Conservation (phyloP, 2,888 invertebrate genomes). For the Hipparchia sbordonii region DNA sequence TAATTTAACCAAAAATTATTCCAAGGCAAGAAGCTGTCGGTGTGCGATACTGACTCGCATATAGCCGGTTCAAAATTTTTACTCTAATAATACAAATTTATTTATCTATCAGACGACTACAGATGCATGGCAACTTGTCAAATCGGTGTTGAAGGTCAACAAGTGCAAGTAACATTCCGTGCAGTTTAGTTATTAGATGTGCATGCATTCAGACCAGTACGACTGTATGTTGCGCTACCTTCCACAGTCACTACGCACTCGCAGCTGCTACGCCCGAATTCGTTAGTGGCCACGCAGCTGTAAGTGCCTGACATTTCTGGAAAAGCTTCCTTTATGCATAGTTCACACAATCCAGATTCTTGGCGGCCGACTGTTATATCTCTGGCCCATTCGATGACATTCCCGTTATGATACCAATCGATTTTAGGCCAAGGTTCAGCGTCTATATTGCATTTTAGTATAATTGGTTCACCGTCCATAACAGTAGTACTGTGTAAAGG, state of each 20-base stretch:
- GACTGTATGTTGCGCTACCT: conserved; percentile 82
- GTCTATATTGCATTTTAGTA: conserved; percentile 87
- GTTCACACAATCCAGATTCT: conserved; percentile 89
- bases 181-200: conserved; percentile 26
- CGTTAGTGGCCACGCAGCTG: conserved; percentile 91
- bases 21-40: no score
- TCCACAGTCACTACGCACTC: conserved; percentile 90
- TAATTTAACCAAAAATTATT: no score
- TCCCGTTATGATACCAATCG: conserved; percentile 90
- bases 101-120: conserved; percentile 46
- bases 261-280: conserved; percentile 91
- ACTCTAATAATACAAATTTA: conserved; percentile 3
- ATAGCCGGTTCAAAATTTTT: background rate
- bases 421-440: conserved; percentile 92
- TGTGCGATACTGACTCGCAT: no score
- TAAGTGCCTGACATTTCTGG: conserved; percentile 96
- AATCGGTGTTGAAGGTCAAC: conserved; percentile 42
- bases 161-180: conserved; percentile 33
- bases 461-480: conserved; percentile 95
- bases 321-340: conserved; percentile 93
- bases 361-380: conserved; percentile 89
- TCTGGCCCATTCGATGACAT: conserved; percentile 88
- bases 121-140: conserved; percentile 78
- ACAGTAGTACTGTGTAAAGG: conserved; percentile 88
- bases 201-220: conserved; percentile 37